These are phyloP conservation scores for Gymnogyps californianus DNA, from an alignment of 2,113 vertebrate genomes.

Conservation along the genomic window DNA sequence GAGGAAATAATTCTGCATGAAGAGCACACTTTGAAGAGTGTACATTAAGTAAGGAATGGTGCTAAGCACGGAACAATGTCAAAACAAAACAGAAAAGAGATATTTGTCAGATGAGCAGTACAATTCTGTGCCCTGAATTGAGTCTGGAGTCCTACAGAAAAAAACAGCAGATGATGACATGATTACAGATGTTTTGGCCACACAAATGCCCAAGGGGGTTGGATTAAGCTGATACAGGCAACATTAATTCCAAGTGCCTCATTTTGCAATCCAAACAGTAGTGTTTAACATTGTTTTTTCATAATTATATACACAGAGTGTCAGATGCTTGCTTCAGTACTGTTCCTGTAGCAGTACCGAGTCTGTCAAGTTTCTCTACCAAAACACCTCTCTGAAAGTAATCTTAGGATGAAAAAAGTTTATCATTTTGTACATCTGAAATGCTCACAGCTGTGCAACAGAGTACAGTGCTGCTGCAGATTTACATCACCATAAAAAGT, in stretches of 20 bases:
- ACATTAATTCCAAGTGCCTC: neutral
- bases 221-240: neutral
- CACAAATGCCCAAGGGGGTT: accelerated
- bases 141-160: neutral
- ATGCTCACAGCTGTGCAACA: neutral
- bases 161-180: neutral
- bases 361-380: neutral
- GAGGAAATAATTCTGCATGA: neutral
- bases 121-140: neutral
- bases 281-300: neutral
- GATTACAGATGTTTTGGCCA: neutral
- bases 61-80: neutral
- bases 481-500: neutral
- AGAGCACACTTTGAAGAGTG: neutral
- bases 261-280: neutral
- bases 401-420: neutral
- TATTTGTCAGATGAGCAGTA: neutral
- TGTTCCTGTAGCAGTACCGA: neutral
- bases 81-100: neutral
- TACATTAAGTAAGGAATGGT: neutral
- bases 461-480: neutral
- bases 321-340: neutral
- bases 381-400: neutral
- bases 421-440: neutral
- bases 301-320: neutral